Percentiles rank a stretch among this genome's conserved stretches.
phyloP scores from a whole-genome alignment of 2,113 vertebrate species.

The Tonatia bakeri region DNA sequence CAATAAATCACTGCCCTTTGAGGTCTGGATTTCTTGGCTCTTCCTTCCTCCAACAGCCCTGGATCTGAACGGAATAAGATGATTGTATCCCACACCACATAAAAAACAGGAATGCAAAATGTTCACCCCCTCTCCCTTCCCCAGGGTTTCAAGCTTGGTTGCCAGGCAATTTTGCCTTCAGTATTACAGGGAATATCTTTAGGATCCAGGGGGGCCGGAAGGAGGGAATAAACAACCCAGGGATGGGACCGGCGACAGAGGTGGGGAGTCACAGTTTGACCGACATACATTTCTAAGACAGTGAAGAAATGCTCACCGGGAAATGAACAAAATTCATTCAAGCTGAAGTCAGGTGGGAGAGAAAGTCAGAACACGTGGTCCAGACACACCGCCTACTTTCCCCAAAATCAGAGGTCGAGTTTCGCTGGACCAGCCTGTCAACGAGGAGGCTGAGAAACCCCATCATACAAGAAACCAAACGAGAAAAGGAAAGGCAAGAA shows the following conservation, averaged over 20 bases:
- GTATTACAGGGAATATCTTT: constrained; percentile 58
- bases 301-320: constrained; percentile 5
- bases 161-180: constrained; percentile 62
- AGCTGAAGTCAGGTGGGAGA: constrained; percentile 27
- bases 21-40: constrained; percentile 77
- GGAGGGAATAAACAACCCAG: neutral
- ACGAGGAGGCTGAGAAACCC: neutral
- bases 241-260: neutral
- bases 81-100: constrained; percentile 71
- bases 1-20: constrained; percentile 70
- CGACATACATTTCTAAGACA: constrained; percentile 56
- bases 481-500: constrained; percentile 66
- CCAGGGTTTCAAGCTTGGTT: constrained; percentile 64
- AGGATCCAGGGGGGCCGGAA: neutral
- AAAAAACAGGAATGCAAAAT: constrained; percentile 79
- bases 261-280: constrained; percentile 70
- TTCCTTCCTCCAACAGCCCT: constrained; percentile 77
- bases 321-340: constrained; percentile 12
- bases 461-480: constrained; percentile 35
- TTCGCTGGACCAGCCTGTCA: neutral
- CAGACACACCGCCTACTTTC: neutral
- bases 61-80: constrained; percentile 75
- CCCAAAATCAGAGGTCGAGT: constrained; percentile 2
- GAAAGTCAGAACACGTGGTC: neutral
- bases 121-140: constrained; percentile 49